Percentiles rank a stretch among this genome's conserved stretches.
phyloP scores from a whole-genome alignment of 2,888 invertebrate species.

The Chromoteleia sp. region DNA sequence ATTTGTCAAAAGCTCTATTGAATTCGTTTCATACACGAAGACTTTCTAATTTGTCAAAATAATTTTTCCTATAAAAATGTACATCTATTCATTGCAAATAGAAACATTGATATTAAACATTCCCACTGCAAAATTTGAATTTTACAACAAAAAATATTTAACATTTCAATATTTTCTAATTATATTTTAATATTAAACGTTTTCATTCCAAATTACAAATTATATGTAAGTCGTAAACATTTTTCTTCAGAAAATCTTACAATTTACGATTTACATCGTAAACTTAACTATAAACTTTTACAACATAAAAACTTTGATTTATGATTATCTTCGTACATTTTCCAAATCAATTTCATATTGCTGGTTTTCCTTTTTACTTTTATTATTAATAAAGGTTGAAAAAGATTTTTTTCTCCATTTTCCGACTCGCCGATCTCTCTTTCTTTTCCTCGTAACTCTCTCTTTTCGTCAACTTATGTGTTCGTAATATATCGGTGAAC shows the following conservation, averaged over 20 bases:
- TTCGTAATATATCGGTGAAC: slow-evolving; percentile 30
- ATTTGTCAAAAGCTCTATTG: too few relatives aligned
- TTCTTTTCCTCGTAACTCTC: background rate
- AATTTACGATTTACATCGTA: slow-evolving; percentile 9
- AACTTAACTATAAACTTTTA: background rate
- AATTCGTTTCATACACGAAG: too few relatives aligned
- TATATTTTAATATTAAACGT: too few relatives aligned
- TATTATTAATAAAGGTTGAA: slow-evolving; percentile 14
- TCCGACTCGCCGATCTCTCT: background rate
- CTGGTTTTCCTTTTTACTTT: slow-evolving; percentile 5
- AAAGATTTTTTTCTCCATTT: slow-evolving; percentile 20
- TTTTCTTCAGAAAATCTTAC: background rate
- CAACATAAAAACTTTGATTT: slow-evolving; percentile 9
- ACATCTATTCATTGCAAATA: too few relatives aligned
- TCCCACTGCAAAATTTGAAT: too few relatives aligned
- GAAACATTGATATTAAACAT: too few relatives aligned
- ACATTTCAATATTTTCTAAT: too few relatives aligned
- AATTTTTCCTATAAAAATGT: too few relatives aligned
- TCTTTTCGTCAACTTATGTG: slow-evolving; percentile 8
- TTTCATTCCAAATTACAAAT: background rate
- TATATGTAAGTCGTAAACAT: background rate
- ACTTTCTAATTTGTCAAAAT: too few relatives aligned
- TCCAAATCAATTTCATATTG: slow-evolving; percentile 8
- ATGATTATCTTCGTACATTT: slow-evolving; percentile 8
- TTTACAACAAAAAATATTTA: too few relatives aligned